These are phyloP conservation scores for Tridacna crocea DNA, from an alignment of 2,888 invertebrate genomes.

Conservation along the genomic window DNA sequence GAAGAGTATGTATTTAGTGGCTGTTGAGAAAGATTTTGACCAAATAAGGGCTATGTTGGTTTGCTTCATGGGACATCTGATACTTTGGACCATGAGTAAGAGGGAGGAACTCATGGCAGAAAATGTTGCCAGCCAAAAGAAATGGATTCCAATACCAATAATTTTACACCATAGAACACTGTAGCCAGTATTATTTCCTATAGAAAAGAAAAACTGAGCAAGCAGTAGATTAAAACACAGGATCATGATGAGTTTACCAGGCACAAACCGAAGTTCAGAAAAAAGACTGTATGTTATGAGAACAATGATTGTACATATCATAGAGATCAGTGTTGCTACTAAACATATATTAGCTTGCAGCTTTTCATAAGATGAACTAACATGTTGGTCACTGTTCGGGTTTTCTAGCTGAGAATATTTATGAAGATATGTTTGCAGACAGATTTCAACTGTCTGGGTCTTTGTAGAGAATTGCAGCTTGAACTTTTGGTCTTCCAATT, in stretches of 20 bases:
- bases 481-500: neutral
- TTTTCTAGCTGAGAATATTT: neutral
- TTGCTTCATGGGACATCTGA: conserved; percentile 23
- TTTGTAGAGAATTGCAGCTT: conserved; percentile 1
- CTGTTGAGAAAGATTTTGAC: conserved; percentile 23
- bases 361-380: too few species aligned
- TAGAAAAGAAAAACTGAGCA: conserved; percentile 37
- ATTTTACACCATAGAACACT: conserved; percentile 28
- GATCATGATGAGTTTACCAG: conserved; percentile 49
- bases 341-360: neutral
- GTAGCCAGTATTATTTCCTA: conserved; percentile 22
- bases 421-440: conserved; percentile 1
- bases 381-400: too few species aligned
- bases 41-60: conserved; percentile 16
- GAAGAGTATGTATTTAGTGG: conserved; percentile 26
- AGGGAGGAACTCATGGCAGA: conserved; percentile 47
- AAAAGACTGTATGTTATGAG: conserved; percentile 40
- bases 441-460: conserved; percentile 15
- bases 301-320: conserved; percentile 26
- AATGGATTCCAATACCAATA: conserved; percentile 40
- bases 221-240: conserved; percentile 39
- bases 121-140: conserved; percentile 43
- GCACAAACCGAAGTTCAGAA: conserved; percentile 37
- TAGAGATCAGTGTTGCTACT: conserved; percentile 37
- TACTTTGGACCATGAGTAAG: conserved; percentile 19